phyloP scores from a whole-genome alignment of 2,113 vertebrate genomes.

The Trinectes maculatus region DNA sequence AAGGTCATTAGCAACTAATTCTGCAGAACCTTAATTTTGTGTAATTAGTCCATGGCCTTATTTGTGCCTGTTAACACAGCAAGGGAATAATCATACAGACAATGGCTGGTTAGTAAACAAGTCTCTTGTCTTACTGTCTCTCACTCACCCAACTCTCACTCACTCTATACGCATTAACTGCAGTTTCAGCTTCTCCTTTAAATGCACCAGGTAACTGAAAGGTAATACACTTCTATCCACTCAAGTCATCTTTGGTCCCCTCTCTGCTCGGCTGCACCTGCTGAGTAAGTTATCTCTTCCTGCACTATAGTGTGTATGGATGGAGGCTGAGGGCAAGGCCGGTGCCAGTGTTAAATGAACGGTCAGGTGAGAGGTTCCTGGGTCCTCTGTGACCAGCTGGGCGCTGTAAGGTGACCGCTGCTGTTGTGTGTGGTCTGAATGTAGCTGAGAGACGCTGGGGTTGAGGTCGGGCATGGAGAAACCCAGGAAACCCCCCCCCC shows the following conservation, averaged over 20 bases:
- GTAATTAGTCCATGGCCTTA: not conserved
- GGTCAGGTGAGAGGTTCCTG: slow-evolving; percentile 54
- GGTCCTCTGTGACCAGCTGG: slow-evolving; percentile 58
- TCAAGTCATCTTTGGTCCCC: slow-evolving; percentile 56
- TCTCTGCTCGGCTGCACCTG: slow-evolving; percentile 61
- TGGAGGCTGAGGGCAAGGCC: slow-evolving; percentile 28
- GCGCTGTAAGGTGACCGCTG: slow-evolving; percentile 71
- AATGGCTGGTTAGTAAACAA: slow-evolving; percentile 19
- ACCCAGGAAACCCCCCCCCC: slow-evolving; percentile 39
- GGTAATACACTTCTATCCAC: slow-evolving; percentile 63
- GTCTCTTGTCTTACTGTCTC: slow-evolving; percentile 17
- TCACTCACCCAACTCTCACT: slow-evolving; percentile 20
- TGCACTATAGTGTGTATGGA: slow-evolving; percentile 31
- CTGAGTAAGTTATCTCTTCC: slow-evolving; percentile 64
- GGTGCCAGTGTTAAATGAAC: slow-evolving; percentile 61
- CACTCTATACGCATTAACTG: slow-evolving; percentile 24
- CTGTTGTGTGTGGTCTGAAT: slow-evolving; percentile 76
- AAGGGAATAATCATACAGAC: slow-evolving; percentile 12
- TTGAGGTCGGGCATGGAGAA: slow-evolving; percentile 60
- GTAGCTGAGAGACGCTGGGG: slow-evolving; percentile 66
- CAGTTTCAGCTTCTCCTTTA: slow-evolving; percentile 38
- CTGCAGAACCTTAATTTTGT: slow-evolving; percentile 43
- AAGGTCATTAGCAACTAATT: slow-evolving; percentile 62
- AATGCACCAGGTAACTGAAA: slow-evolving; percentile 67
- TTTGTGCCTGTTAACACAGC: not conserved